phyloP scores from a whole-genome alignment of 2,113 vertebrate species.

The Etheostoma cragini region DNA sequence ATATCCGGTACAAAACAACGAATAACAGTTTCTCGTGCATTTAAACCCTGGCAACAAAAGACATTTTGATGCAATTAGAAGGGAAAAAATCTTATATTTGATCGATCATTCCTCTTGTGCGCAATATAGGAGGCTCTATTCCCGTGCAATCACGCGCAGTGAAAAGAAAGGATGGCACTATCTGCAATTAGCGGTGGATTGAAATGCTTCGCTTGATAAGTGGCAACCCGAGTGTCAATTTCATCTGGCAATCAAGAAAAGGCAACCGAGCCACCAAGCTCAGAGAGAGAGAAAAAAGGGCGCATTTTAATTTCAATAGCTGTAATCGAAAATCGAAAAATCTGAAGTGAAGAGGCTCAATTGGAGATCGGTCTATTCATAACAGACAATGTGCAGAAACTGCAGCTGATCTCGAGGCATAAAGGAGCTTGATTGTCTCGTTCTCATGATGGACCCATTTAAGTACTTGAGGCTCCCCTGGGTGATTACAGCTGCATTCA shows the following conservation, averaged over 20 bases:
- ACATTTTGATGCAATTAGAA: conserved; percentile 92
- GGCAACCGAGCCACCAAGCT: conserved; percentile 86
- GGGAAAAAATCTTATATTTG: conserved; percentile 59
- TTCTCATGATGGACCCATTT: conserved; percentile 76
- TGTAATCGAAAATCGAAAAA: conserved; percentile 94
- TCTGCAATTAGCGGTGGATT: conserved; percentile 95
- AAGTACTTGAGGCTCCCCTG: conserved; percentile 76
- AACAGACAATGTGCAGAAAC: conserved; percentile 78
- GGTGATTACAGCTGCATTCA: conserved; percentile 86
- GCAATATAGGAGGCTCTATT: conserved; percentile 89
- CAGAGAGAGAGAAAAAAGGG: conserved; percentile 79
- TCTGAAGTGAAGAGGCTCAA: conserved; percentile 86
- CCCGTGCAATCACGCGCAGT: conserved; percentile 90
- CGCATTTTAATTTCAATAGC: conserved; percentile 94
- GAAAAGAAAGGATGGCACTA: conserved; percentile 87
- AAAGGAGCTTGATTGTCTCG: conserved; percentile 82
- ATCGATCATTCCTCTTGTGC: conserved; percentile 90
- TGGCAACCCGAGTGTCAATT: conserved; percentile 94
- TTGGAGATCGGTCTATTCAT: conserved; percentile 84
- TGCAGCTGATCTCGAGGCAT: conserved; percentile 81
- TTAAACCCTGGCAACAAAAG: conserved; percentile 91
- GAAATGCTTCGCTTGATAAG: conserved; percentile 91
- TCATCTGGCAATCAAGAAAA: conserved; percentile 92
- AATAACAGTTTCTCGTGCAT: conserved; percentile 92
- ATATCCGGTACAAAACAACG: conserved; percentile 91